phyloP scores from a whole-genome alignment of 2,113 vertebrate species.

The Syrrhaptes paradoxus region DNA sequence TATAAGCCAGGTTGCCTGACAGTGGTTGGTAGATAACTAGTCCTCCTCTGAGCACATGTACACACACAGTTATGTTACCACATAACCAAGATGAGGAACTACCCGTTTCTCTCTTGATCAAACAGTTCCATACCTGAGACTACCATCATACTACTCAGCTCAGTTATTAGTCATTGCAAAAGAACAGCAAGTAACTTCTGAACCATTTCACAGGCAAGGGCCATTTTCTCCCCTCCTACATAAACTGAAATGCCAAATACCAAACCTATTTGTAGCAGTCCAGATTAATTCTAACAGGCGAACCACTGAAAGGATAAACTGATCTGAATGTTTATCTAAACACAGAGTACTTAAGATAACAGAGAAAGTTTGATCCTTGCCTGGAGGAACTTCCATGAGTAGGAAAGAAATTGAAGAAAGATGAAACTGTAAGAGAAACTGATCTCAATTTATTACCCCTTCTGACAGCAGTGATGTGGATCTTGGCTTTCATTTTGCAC shows the following conservation, averaged over 20 bases:
- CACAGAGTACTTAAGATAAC: not conserved
- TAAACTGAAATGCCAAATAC: conserved; percentile 53
- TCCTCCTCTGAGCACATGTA: not conserved
- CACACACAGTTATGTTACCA: not conserved
- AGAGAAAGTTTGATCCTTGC: not conserved
- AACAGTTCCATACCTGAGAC: not conserved
- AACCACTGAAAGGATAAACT: not conserved
- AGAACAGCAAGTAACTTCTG: conserved; percentile 42
- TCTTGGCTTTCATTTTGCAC: not conserved
- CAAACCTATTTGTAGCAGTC: conserved; percentile 45
- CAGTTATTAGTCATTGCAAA: conserved; percentile 34
- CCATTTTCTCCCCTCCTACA: conserved; percentile 23
- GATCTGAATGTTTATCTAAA: not conserved
- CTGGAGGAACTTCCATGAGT: not conserved
- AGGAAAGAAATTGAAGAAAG: not conserved
- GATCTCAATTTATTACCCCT: not conserved
- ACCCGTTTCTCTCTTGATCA: not conserved
- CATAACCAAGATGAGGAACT: not conserved
- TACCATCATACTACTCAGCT: not conserved
- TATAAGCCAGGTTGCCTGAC: not conserved
- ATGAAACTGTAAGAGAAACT: not conserved
- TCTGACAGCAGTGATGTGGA: not conserved
- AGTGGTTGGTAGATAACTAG: not conserved
- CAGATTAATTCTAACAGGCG: not conserved
- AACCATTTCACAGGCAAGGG: not conserved